Base-by-base conservation (phyloP, 2,113 vertebrate genomes). In the Tonatia bakeri region DNA sequence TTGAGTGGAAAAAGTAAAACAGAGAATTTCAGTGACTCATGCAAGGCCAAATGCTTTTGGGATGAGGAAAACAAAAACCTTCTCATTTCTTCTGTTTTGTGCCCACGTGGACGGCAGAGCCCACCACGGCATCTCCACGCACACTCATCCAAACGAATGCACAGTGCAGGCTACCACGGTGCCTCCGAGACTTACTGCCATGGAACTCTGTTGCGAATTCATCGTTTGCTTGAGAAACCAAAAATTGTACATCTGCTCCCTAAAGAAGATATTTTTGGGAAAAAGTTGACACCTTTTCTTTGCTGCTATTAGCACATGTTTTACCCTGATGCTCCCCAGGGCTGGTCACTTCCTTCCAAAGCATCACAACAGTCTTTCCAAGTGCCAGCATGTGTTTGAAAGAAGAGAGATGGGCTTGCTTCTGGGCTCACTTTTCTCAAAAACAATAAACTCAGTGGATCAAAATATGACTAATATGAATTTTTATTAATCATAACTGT, bases 381-480 rank as follows among this genome's bases (percentile, higher is more conserved):
- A 94, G 16, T 38, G 2, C 16, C 83, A 15, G 52, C 28, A 81
- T 19, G 17, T 20, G 7, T 79, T 59, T 45, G 33, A 80, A 89
- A 95, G 40, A 43, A 93, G 65, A 69, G 7, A 87, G 16, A 64
- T 59, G 43, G 20, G 2, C 38, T 64, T 73, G 40, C 3, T 76
- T 56, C 45, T 36, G 0, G 7, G 19, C 7, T 24, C 80, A 56
- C 4, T 94, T 77, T 87, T 36, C 87, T 90, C 20, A 80, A 88
- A 61, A 94, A 50, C 14, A 64, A 65, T 17, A 82, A 88, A 84
- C 33, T 73, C 36, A 70, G 80, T 87, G 75, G 94, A 36, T 91
- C 38, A 89, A 76, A 94, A 91, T 52, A 65, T 50, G 91, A 67
- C 47, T 87, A 61, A 75, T 47, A 64, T 93, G 38, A 89, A 86